These are phyloP conservation scores for Elysia crispata DNA, from an alignment of 2,888 invertebrate genomes.

Conservation along the genomic window DNA sequence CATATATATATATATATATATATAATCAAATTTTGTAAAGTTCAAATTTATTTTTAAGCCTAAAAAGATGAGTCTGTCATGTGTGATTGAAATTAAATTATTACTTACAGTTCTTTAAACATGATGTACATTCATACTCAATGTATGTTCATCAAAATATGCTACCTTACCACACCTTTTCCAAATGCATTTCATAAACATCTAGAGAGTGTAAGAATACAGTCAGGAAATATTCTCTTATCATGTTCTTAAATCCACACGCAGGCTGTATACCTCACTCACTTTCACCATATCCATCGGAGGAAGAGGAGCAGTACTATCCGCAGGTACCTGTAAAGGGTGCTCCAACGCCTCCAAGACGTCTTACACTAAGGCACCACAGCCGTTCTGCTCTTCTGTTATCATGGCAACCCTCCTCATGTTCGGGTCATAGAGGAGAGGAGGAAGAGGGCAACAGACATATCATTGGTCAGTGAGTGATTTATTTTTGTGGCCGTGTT, in stretches of 20 bases:
- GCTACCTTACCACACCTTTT: too few species aligned
- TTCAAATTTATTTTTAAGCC: too few species aligned
- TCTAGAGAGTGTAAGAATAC: too few species aligned
- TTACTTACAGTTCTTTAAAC: too few species aligned
- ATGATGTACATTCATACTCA: too few species aligned
- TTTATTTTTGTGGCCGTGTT: background rate
- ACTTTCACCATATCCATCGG: slow-evolving; percentile 70
- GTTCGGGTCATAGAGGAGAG: slow-evolving; percentile 33
- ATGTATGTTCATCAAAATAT: background rate
- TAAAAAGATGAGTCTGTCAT: too few species aligned
- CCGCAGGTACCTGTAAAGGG: slow-evolving; percentile 66
- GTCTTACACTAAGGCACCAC: slow-evolving; percentile 63
- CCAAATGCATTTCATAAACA: too few species aligned
- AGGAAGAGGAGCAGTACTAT: slow-evolving; percentile 68
- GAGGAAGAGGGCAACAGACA: slow-evolving; percentile 58
- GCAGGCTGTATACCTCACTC: slow-evolving; percentile 69
- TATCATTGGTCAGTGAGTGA: slow-evolving; percentile 61
- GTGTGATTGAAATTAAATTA: too few species aligned
- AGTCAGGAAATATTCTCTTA: too few species aligned
- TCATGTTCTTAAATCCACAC: background rate
- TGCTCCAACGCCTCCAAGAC: slow-evolving; percentile 71
- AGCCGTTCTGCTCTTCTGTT: slow-evolving; percentile 64
- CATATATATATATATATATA: too few species aligned
- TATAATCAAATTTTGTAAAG: too few species aligned
- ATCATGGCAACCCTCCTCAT: slow-evolving; percentile 68